Evolutionary conservation across 2,888 invertebrate species (phyloP).

Genomic region (Dascillus cervinus): DNA sequence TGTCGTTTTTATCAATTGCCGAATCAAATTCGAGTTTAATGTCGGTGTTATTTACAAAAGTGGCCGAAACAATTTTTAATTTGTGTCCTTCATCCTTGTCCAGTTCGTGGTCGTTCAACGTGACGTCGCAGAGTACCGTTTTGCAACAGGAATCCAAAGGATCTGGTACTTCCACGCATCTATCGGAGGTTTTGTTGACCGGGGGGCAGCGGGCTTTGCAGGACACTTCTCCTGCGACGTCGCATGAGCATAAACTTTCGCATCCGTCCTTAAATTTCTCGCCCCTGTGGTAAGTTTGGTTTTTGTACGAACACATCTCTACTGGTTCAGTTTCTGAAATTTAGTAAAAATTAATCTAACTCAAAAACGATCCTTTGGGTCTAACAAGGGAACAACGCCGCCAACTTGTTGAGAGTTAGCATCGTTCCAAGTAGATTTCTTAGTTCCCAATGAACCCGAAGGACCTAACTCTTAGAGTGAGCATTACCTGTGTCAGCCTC

Average conservation of each 20-base stretch:
- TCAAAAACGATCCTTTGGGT: too few species aligned
- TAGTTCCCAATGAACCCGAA: too few species aligned
- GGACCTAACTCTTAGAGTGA: background rate
- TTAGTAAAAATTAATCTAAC: conserved; percentile 6
- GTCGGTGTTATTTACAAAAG: conserved; percentile 37
- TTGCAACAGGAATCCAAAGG: conserved; percentile 79
- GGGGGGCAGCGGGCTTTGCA: conserved; percentile 53
- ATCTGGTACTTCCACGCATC: conserved; percentile 76
- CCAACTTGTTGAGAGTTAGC: too few species aligned
- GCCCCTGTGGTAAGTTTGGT: conserved; percentile 63
- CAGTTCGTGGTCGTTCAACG: conserved; percentile 66
- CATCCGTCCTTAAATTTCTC: conserved; percentile 75
- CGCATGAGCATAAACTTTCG: conserved; percentile 68
- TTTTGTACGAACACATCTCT: conserved; percentile 58
- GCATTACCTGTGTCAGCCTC: conserved; percentile 50
- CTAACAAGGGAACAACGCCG: too few species aligned
- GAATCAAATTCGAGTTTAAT: conserved; percentile 40
- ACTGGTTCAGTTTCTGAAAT: conserved; percentile 37
- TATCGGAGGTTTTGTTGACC: conserved; percentile 53
- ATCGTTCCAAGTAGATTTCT: too few species aligned
- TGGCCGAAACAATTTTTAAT: conserved; percentile 32
- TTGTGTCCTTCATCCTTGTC: conserved; percentile 31
- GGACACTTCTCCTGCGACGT: conserved; percentile 53
- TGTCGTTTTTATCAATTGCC: conserved; percentile 31
- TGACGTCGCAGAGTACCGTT: conserved; percentile 78